Evolutionary conservation across 2,797 vertebrate genomes (phyloP).

Genomic region (Poeciliopsis presidionis): DNA sequence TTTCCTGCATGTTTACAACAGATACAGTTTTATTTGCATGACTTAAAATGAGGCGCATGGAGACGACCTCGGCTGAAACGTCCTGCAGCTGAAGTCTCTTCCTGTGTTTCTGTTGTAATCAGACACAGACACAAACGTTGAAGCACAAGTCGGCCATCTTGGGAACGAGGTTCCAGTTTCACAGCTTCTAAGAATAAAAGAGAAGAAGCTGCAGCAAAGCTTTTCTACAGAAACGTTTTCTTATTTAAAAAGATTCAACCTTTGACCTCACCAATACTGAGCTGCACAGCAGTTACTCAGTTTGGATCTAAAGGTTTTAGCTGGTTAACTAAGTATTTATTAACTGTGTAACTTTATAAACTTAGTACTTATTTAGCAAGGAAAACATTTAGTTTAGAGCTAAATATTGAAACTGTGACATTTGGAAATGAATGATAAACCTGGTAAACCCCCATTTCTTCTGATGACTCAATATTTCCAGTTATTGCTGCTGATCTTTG

Average conservation of each 20-base stretch:
- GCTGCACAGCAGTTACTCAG: too few relatives aligned
- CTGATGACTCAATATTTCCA: too few relatives aligned
- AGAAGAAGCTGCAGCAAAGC: constrained; percentile 34
- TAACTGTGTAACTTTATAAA: too few relatives aligned
- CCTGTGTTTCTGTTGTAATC: constrained; percentile 65
- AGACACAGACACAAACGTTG: constrained; percentile 31
- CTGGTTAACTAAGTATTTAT: too few relatives aligned
- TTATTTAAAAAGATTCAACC: neutral
- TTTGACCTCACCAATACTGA: neutral
- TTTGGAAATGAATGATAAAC: too few relatives aligned
- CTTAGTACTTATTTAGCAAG: too few relatives aligned
- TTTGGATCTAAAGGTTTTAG: too few relatives aligned
- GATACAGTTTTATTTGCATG: constrained; percentile 50
- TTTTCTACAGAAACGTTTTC: neutral
- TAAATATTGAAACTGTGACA: too few relatives aligned
- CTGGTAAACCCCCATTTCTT: too few relatives aligned
- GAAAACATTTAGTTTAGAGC: too few relatives aligned
- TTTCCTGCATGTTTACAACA: constrained; percentile 33
- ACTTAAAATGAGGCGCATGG: constrained; percentile 30
- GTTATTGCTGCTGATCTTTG: too few relatives aligned
- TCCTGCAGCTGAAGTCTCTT: constrained; percentile 37
- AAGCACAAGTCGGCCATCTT: constrained; percentile 28
- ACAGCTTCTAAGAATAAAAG: constrained; percentile 56
- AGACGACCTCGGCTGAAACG: constrained; percentile 32
- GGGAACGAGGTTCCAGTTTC: constrained; percentile 27